These are phyloP conservation scores for Pachyramphus minor DNA, from an alignment of 2,113 vertebrate genomes.

Conservation along the genomic window DNA sequence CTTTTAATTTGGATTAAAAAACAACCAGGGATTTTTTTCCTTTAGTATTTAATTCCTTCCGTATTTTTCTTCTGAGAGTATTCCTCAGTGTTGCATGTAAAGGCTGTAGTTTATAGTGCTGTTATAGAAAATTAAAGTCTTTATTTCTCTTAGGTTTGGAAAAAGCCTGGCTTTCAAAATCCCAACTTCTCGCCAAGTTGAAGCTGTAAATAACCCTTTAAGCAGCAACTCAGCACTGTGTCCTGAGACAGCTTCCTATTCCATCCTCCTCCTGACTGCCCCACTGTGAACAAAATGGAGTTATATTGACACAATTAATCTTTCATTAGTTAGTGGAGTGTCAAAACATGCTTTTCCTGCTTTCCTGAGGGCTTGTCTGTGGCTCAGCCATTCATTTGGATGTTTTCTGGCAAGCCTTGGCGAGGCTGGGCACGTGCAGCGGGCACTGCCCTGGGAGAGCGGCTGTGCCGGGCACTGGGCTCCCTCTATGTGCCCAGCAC, in stretches of 20 bases:
- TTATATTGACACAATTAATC: conserved; percentile 19
- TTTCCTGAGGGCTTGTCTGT: not conserved
- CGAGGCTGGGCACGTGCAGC: not conserved
- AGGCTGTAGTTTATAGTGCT: not conserved
- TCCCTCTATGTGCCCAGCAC: fast-evolving
- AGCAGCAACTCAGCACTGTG: not conserved
- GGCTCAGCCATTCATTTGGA: not conserved
- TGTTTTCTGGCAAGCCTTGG: not conserved
- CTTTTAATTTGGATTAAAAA: not conserved
- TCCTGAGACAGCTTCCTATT: not conserved
- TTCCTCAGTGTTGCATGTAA: not conserved
- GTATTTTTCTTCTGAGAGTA: not conserved
- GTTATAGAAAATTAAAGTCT: not conserved
- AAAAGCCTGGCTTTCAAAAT: not conserved
- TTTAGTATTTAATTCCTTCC: not conserved
- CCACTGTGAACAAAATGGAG: not conserved
- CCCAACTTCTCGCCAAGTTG: not conserved
- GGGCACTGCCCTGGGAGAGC: not conserved
- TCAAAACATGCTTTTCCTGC: not conserved
- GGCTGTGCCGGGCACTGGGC: fast-evolving
- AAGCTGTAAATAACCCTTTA: not conserved
- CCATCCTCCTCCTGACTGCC: not conserved
- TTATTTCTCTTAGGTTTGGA: not conserved
- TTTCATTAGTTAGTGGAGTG: conserved; percentile 17
- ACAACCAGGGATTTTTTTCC: not conserved